These are phyloP conservation scores for Ceryle rudis DNA, from an alignment of 2,797 vertebrate genomes.

Conservation along the genomic window DNA sequence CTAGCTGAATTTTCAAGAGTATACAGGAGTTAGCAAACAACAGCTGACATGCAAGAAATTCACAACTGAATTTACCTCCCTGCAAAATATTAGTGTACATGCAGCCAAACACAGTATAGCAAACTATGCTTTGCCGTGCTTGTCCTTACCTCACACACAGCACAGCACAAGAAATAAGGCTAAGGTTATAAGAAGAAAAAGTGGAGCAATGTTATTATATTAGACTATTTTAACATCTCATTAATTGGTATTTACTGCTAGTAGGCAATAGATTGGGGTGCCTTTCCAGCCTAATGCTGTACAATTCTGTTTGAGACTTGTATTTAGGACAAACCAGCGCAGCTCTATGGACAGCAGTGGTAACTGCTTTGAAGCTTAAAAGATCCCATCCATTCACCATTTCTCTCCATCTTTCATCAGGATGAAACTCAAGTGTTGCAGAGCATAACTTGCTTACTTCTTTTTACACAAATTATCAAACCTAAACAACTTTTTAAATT, in stretches of 20 bases:
- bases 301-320: not conserved
- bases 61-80: not conserved
- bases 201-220: not conserved
- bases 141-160: not conserved
- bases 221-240: not conserved
- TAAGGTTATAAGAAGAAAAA: not conserved
- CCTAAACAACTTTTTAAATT: not conserved
- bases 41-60: not conserved
- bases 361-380: not conserved
- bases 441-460: not conserved
- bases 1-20: not conserved
- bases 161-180: not conserved
- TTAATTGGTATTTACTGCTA: not conserved
- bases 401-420: not conserved
- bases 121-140: not conserved
- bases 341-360: not conserved
- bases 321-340: not conserved
- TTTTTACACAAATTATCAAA: not conserved
- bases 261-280: not conserved
- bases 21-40: not conserved
- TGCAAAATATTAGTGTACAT: not conserved
- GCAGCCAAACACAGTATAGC: not conserved
- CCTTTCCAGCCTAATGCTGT: not conserved
- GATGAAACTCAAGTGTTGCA: not conserved
- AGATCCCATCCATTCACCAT: fast-evolving